Base-by-base conservation (phyloP, 1,140 invertebrate genomes). In the Drosophila littoralis region DNA sequence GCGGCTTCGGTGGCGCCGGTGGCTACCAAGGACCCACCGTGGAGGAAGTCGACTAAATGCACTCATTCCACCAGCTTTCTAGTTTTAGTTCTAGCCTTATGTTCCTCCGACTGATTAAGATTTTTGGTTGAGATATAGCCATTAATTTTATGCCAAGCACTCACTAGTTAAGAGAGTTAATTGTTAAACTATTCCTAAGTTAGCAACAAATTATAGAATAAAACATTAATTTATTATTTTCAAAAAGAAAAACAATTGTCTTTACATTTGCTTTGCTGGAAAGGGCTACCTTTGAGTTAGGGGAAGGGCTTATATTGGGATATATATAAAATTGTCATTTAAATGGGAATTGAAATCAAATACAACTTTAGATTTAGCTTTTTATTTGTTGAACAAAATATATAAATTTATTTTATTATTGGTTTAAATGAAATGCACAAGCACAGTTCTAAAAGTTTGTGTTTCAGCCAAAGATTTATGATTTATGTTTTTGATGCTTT, bases 21-120 rank as follows among this genome's bases (percentile, higher is more conserved):
- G 35, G 33, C 10, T 69, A 71, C 43, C 77, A 84, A 35, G 95
- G 95, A 50, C 95, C 95, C 38, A 96, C 94, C 10, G 94, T 96
- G 46, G 95, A 96, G 90, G 95, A 96, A 92, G 95, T 96, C 17
- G 95, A 96, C 90, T 96, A 95, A 93, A 22, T 2, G 6, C 17
- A 68, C 43, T 59, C 55, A 68, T 50, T 59, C 55, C 13, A 5
- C 13, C 7, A 13, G 35, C 12, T 12, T 9, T 50, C 7, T 35
- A 10, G 13, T 35, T 33, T 48, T 38, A 58, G 42, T 28, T 22
- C 13, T 38, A 51, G 50, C 13, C 32, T 43, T 65, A 45, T 17
- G 17, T 33, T 46, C 1, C 7, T 10, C 42, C 36, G 63, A 73
- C 63, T 67, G 63, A 65, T 59, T 32, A 54, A 10, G 15, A 32